Evolutionary conservation across 2,113 vertebrate genomes (phyloP).

Genomic region (Trichomycterus rosablanca): DNA sequence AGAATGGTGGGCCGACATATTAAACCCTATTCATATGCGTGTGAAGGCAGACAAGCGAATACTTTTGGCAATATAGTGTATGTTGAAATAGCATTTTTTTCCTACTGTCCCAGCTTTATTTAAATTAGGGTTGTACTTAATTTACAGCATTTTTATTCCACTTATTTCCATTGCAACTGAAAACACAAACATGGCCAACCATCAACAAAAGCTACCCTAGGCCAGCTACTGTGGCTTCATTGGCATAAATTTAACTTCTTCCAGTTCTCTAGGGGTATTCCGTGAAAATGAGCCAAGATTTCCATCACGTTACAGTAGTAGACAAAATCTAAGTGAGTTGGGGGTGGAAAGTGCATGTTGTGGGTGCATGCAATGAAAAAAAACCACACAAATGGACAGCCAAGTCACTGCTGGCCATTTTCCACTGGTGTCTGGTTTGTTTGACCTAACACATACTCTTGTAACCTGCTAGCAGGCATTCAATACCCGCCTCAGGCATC

Average conservation of each 20-base stretch:
- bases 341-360: no score
- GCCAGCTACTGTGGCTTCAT: background rate
- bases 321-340: no score
- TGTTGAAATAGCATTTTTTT: no score
- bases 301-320: background rate
- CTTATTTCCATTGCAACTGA: background rate
- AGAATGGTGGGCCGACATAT: no score
- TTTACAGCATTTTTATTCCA: background rate
- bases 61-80: no score
- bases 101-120: no score
- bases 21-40: no score
- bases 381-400: no score
- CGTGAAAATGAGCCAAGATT: no score
- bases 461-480: conserved; percentile 24
- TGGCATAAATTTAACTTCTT: background rate
- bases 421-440: conserved; percentile 22
- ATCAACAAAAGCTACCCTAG: background rate
- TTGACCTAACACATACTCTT: conserved; percentile 8
- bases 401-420: conserved; percentile 4
- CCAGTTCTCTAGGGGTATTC: background rate
- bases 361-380: no score
- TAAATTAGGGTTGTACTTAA: no score
- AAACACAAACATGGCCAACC: background rate
- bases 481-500: conserved; percentile 10
- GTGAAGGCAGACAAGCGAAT: no score